Evolutionary conservation across 2,888 invertebrate genomes (phyloP), one percentile per base, ranked within the genome.

Genomic region (Clanis bilineata): DNA sequence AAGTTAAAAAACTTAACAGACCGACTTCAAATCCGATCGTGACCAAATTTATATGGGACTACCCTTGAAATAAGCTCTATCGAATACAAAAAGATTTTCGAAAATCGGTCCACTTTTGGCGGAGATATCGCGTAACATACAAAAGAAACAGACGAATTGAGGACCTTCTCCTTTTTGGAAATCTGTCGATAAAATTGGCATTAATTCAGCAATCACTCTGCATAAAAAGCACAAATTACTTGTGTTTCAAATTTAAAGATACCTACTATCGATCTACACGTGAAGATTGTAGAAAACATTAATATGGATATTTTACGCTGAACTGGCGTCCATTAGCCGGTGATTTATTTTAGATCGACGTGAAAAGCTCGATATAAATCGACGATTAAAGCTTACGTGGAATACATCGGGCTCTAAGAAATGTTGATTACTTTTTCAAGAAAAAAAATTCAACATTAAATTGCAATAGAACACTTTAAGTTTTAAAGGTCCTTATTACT

Each of bases 331-430:
- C 18, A 32, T 51, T 51, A 51, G 51, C 32, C 18, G 10, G 47
- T 47, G 51, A 32, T 51, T 28, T 51, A 51, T 51, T 51, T 32
- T 18, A 51, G 18, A 15, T 51, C 32, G 18, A 32, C 51, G 28
- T 51, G 1, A 41, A 41, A 41, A 9, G 51, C 32, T 28, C 3
- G 51, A 32, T 32, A 51, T 51, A 51, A 51, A 51, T 51, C 51
- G 32, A 32, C 51, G 51, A 32, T 32, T 51, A 51, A 32, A 32
- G 18, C 10, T 28, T 47, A 28, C 15, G 25, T 15, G n/a, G 47
- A 18, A 47, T 51, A 51, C 4, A 23, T 22, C 3, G 44, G 4
- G 10, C 18, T 51, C 51, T 18, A 28, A 32, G 51, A 51, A 51
- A 18, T 4, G 28, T 18, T 32, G 18, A 51, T 51, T 51, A 10